These are phyloP conservation scores for Ceyx margarethae DNA, from an alignment of 2,113 vertebrate genomes.

Conservation along the genomic window DNA sequence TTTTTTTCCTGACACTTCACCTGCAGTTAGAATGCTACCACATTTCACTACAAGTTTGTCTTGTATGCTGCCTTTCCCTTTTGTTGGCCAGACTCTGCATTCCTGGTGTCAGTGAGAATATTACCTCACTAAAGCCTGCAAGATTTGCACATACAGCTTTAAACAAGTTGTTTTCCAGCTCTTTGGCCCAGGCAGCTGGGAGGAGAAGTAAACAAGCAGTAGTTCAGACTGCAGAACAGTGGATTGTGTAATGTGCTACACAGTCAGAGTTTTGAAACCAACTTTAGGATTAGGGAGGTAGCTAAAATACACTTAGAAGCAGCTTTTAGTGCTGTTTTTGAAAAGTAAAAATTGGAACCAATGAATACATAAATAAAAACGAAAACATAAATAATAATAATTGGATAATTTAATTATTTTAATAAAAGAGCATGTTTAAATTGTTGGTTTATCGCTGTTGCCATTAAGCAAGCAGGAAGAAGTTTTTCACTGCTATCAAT, in stretches of 20 bases:
- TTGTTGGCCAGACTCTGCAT: background rate
- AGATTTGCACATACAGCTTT: constrained; percentile 1
- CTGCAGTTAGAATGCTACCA: background rate
- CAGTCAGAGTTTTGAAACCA: constrained; percentile 1
- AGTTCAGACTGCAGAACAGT: constrained; percentile 6
- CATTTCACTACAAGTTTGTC: background rate
- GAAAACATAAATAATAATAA: background rate
- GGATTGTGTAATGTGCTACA: background rate
- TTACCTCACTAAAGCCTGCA: background rate
- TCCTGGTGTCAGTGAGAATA: background rate
- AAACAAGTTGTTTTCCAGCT: constrained; percentile 8
- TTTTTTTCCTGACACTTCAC: background rate
- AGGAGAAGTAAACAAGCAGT: constrained; percentile 13
- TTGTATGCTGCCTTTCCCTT: background rate
- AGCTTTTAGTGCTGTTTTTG: background rate
- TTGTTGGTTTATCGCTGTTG: background rate
- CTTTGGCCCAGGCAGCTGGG: constrained; percentile 23
- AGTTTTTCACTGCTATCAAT: background rate
- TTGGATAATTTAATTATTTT: background rate
- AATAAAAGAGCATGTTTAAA: background rate
- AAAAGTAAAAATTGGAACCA: too few relatives aligned
- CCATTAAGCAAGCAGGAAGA: background rate
- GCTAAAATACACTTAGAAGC: background rate
- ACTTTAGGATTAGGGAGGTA: background rate
- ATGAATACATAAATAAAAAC: background rate